Conservation (phyloP, 2,113 vertebrate genomes). For the Stercorarius parasiticus region DNA sequence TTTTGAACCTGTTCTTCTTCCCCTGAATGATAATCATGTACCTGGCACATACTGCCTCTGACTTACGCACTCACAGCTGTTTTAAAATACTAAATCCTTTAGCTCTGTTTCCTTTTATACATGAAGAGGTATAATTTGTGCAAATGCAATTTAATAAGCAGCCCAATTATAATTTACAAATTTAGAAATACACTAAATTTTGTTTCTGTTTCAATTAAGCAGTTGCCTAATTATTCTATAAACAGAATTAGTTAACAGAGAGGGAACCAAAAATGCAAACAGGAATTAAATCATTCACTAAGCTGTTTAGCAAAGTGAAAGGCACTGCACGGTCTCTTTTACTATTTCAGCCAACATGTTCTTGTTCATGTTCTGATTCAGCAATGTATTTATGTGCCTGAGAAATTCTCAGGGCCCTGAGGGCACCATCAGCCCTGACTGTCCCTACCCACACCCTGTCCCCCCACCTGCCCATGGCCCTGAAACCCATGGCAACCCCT, state of each 20-base stretch:
- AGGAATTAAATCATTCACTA: neutral
- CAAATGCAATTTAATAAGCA: constrained; percentile 47
- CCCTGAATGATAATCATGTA: neutral
- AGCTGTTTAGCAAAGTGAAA: neutral
- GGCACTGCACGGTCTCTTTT: neutral
- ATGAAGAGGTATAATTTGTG: constrained; percentile 47
- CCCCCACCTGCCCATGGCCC: fast-evolving
- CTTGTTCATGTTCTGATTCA: neutral
- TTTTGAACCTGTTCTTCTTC: neutral
- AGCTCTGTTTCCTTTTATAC: constrained; percentile 21
- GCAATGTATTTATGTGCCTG: neutral
- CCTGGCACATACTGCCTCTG: neutral
- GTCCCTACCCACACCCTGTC: fast-evolving
- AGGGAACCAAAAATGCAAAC: neutral
- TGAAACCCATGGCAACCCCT: neutral
- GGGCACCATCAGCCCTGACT: fast-evolving
- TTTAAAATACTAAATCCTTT: neutral
- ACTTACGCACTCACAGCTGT: neutral
- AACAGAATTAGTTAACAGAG: constrained; percentile 33
- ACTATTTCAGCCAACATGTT: neutral
- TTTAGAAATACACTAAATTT: constrained; percentile 41
- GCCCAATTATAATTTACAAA: constrained; percentile 44
- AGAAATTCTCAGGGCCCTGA: neutral
- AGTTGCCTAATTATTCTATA: constrained; percentile 41
- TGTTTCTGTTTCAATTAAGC: constrained; percentile 56